Evolutionary conservation across 2,113 vertebrate genomes (phyloP), one percentile per base, ranked within the genome.

Genomic region (Poecilia latipinna): DNA sequence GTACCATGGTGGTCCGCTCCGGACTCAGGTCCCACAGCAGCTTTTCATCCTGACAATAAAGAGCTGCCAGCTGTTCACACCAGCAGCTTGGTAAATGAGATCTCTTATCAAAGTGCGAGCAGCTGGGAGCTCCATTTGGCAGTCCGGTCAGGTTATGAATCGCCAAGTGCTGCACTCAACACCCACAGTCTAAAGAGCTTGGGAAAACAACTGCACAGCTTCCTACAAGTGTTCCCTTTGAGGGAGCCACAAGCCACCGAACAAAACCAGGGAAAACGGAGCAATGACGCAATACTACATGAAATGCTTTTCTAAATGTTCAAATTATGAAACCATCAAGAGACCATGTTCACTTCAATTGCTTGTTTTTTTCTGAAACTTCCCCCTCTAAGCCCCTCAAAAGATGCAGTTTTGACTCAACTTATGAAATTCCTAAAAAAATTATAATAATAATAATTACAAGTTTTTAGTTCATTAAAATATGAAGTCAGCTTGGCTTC

Each of bases 51-150:
- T 8, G 63, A 82, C 78, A 72, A 68, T 75, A 68, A 80, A 73
- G 65, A 75, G 74, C 61, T 51, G 28, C 79, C 87, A 83, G 85
- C 82, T 87, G 87, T 82, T 82, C 26, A 17, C 74, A 57, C 77
- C 72, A 24, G 61, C 44, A 57, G 61, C 87, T 66, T 77, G 82
- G 72, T 89, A 79, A 87, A 83, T 75, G 78, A 82, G 80, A 83
- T 82, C 75, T 77, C 80, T 79, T 87, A 87, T 89, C 82, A 81
- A 85, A 82, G 80, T 70, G 48, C 13, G 37, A 85, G 44, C 88
- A 87, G 88, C 88, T 85, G 83, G 48, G 73, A 63, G 64, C 70
- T 70, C 35, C 51, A 72, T 79, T 83, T 78, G 79, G 78, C 77
- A 76, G 42, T 66, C 77, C 61, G 33, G 72, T 82, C 82, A 72